Percentiles rank a stretch among this genome's conserved stretches.
These are phyloP conservation scores for Nesometra sesokonis DNA, from an alignment of 35 echinoderm and acorn worm species.

Conservation along the genomic window DNA sequence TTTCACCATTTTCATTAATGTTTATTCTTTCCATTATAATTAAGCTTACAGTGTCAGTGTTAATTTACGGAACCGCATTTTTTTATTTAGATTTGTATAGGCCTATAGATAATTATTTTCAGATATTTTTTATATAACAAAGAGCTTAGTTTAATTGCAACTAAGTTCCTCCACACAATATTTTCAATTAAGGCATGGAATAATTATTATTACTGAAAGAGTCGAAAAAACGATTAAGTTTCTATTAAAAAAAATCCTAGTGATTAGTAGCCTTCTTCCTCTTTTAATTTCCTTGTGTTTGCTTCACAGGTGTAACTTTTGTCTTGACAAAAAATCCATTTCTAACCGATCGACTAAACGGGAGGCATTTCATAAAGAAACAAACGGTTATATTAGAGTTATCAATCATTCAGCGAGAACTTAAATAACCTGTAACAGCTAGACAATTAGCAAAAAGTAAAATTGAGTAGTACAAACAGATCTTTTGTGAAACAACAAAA, in stretches of 20 bases:
- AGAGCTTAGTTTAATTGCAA: no score
- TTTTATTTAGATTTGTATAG: no score
- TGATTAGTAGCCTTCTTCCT: not conserved
- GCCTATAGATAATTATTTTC: no score
- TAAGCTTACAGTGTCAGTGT: no score
- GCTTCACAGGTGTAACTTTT: not conserved
- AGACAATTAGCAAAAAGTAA: not conserved
- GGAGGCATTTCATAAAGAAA: not conserved
- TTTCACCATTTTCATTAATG: no score
- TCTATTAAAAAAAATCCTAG: not conserved
- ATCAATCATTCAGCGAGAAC: not conserved
- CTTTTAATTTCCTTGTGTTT: not conserved
- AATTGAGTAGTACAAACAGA: not conserved
- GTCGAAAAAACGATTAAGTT: not conserved
- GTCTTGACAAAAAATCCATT: not conserved
- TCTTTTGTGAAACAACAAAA: no score
- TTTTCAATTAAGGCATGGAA: not conserved
- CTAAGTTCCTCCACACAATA: not conserved
- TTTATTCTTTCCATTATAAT: no score
- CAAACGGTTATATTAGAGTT: not conserved
- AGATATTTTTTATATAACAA: no score
- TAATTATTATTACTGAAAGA: not conserved
- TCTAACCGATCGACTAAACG: not conserved
- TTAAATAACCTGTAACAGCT: not conserved
- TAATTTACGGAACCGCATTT: no score